Evolutionary conservation across 2,888 invertebrate genomes (phyloP).

Genomic region (Beris chalybata): DNA sequence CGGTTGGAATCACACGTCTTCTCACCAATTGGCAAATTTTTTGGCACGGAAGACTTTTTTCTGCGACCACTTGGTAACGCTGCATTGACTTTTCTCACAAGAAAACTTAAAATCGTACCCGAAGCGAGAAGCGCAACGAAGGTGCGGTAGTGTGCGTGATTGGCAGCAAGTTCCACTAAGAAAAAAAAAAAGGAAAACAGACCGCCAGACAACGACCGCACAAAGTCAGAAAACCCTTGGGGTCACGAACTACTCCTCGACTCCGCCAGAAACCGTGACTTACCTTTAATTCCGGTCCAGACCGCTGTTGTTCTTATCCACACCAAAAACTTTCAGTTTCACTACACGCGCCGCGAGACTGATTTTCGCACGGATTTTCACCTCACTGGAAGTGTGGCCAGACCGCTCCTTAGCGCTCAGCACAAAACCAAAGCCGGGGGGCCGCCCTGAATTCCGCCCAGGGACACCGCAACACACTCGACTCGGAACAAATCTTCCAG

Average conservation of each 20-base stretch:
- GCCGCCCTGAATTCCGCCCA: no score
- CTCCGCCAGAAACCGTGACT: neutral
- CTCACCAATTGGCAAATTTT: neutral
- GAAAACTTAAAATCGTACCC: neutral
- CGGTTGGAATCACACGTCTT: neutral
- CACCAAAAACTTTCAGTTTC: no score
- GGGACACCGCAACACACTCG: no score
- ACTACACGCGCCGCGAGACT: neutral
- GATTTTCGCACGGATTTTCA: neutral
- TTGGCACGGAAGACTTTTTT: neutral
- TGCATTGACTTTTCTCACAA: neutral
- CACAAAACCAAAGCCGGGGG: neutral
- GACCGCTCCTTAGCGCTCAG: neutral
- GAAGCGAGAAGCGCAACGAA: neutral
- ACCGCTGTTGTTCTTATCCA: no score
- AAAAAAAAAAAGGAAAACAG: neutral
- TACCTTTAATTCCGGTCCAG: neutral
- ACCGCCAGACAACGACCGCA: neutral
- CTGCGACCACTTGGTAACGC: neutral
- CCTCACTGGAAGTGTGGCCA: neutral
- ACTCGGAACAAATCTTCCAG: no score
- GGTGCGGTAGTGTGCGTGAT: neutral
- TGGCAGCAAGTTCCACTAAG: neutral
- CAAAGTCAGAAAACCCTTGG: slow-evolving; percentile 1
- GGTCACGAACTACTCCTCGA: neutral